Percentiles rank a stretch among this genome's conserved stretches.
phyloP scores from a whole-genome alignment of 2,797 vertebrate species.

The Labeo calbasu region DNA sequence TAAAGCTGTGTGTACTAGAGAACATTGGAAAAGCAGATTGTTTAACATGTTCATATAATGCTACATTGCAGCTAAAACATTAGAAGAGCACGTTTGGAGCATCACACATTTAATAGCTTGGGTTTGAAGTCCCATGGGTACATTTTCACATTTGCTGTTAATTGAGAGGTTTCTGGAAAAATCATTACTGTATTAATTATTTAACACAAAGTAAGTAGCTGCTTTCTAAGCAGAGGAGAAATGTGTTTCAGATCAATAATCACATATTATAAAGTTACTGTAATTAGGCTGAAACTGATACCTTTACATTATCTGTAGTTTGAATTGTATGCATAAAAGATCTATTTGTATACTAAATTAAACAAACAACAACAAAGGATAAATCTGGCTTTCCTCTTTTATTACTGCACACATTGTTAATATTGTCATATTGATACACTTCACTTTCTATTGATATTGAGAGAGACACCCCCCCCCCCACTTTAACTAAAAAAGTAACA shows the following conservation, averaged over 20 bases:
- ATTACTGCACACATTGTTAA: constrained; percentile 61
- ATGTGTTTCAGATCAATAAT: constrained; percentile 81
- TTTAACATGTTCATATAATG: not conserved
- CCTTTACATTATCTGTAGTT: constrained; percentile 85
- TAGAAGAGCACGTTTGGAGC: constrained; percentile 63
- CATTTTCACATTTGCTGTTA: constrained; percentile 83
- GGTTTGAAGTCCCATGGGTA: constrained; percentile 76
- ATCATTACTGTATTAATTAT: constrained; percentile 88
- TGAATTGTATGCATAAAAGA: constrained; percentile 83
- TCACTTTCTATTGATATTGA: no score
- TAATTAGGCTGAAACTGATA: constrained; percentile 85
- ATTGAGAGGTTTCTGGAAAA: constrained; percentile 86
- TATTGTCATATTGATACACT: not conserved
- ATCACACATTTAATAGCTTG: constrained; percentile 79
- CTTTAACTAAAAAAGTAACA: no score
- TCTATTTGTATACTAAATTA: constrained; percentile 74
- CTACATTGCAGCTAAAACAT: not conserved
- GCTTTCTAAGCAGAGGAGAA: constrained; percentile 81
- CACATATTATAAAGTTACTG: constrained; percentile 86
- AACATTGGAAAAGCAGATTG: constrained; percentile 20
- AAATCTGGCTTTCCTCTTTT: constrained; percentile 64
- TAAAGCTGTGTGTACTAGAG: constrained; percentile 51
- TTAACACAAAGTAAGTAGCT: constrained; percentile 87
- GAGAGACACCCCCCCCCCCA: no score
- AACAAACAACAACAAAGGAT: constrained; percentile 55